Base-by-base conservation (phyloP, 1,140 invertebrate species). In the Drosophila lacertosa region DNA sequence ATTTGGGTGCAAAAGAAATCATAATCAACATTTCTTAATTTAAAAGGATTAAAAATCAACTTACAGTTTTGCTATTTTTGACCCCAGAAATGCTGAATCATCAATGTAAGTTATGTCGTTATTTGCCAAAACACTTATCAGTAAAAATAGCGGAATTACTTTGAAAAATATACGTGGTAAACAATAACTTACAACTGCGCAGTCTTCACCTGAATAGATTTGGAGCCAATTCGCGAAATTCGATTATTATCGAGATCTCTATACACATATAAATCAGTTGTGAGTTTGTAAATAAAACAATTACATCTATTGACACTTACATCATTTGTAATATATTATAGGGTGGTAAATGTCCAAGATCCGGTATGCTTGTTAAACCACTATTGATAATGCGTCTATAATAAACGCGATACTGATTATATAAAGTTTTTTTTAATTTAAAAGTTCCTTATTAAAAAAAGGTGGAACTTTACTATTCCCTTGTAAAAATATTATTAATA, bases 61-160 rank as follows among this genome's bases (percentile, higher is more conserved):
- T 94, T 92, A 95, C 94, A 95, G 89, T 89, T 93, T 94, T 4
- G 92, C 93, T 45, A 95, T 94, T 91, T 94, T 92, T 1, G 94
- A 94, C 57, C 93, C 94, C 72, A 92, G 92, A 77, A 95, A 95
- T 2, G 95, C 94, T 16, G 91, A 92, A 67, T 93, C 92, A 75
- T 95, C 93, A 13, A 96, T 92, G 39, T 84, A 91, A 58, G 91
- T 90, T 53, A 96, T 93, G 13, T 93, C 82, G 89, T 95, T 96
- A 80, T 94, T 93, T 82, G 93, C 92, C 67, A 94, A 90, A 71
- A 93, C 92, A 42, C 94, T 94, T 75, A 53, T 91, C 91, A 82
- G 10, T 60, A 22, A 40, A 54, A 18, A 32, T 0, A 5, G 16
- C 13, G 3, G 5, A 29, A 60, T 29, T 5, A 20, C 10, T 42